Evolutionary conservation across 2,797 vertebrate species (phyloP).

Genomic region (Hypotaenidia philippensis): DNA sequence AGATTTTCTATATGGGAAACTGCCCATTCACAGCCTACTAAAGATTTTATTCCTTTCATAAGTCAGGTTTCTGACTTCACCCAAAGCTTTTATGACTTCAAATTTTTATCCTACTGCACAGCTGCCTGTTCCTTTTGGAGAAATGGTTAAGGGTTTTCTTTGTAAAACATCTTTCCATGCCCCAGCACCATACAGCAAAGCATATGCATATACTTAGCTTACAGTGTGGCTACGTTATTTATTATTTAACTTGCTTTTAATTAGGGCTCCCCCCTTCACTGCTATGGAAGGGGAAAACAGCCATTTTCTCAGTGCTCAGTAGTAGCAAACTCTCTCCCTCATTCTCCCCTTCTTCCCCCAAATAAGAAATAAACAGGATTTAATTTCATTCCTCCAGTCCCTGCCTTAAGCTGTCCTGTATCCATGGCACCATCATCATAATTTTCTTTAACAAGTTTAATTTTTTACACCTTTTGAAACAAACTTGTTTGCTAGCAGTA

Average conservation of each 20-base stretch:
- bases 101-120: conserved; percentile 18
- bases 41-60: conserved; percentile 65
- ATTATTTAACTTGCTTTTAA: not conserved
- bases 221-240: not conserved
- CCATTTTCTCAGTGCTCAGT: not conserved
- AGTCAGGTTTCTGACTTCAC: conserved; percentile 35
- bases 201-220: not conserved
- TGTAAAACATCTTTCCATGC: not conserved
- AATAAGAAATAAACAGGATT: too few relatives aligned
- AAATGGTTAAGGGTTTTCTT: not conserved
- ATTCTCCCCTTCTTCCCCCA: not conserved
- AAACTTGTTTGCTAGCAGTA: not conserved
- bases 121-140: not conserved
- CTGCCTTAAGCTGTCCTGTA: not conserved
- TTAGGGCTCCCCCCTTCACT: not conserved
- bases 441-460: not conserved
- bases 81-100: conserved; percentile 19
- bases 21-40: conserved; percentile 18
- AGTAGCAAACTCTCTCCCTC: not conserved
- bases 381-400: too few relatives aligned
- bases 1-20: conserved; percentile 33
- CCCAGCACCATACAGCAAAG: not conserved
- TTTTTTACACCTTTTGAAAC: not conserved
- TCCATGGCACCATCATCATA: not conserved
- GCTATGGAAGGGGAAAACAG: not conserved